Evolutionary conservation across 2,113 vertebrate genomes (phyloP).

Genomic region (Plecotus auritus): DNA sequence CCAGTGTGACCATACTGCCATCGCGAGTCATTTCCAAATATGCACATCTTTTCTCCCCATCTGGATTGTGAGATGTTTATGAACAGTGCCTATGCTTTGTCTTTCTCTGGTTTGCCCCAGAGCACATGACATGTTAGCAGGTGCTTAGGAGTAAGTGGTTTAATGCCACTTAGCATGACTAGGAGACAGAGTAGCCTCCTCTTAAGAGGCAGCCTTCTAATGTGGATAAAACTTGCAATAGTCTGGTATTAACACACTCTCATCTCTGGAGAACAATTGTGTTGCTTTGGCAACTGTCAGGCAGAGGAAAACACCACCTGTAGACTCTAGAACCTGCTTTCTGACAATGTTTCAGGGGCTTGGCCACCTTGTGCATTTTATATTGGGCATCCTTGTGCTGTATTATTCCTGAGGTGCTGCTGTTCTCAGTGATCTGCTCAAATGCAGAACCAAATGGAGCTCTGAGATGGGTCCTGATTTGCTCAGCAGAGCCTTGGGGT

Average conservation of each 20-base stretch:
- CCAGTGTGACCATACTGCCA: not conserved
- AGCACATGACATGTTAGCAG: not conserved
- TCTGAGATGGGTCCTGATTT: not conserved
- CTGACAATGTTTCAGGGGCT: not conserved
- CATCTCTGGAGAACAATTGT: not conserved
- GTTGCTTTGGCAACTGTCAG: not conserved
- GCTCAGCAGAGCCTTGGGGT: not conserved
- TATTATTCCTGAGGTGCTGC: not conserved
- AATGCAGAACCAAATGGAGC: not conserved
- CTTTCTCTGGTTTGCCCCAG: not conserved
- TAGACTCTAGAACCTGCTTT: not conserved
- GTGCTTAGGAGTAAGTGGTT: not conserved
- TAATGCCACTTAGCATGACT: not conserved
- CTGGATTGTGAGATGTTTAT: not conserved
- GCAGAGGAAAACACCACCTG: not conserved
- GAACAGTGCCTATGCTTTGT: not conserved
- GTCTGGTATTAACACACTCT: not conserved
- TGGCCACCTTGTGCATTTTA: not conserved
- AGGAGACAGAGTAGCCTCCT: not conserved
- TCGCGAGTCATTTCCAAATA: constrained; percentile 29
- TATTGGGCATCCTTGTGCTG: not conserved
- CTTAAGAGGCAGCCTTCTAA: not conserved
- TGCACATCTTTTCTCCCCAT: not conserved
- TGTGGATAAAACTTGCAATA: not conserved
- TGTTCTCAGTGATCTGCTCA: not conserved